Evolutionary conservation across 2,113 vertebrate genomes (phyloP).

Genomic region (Tricholaema leucomelas): DNA sequence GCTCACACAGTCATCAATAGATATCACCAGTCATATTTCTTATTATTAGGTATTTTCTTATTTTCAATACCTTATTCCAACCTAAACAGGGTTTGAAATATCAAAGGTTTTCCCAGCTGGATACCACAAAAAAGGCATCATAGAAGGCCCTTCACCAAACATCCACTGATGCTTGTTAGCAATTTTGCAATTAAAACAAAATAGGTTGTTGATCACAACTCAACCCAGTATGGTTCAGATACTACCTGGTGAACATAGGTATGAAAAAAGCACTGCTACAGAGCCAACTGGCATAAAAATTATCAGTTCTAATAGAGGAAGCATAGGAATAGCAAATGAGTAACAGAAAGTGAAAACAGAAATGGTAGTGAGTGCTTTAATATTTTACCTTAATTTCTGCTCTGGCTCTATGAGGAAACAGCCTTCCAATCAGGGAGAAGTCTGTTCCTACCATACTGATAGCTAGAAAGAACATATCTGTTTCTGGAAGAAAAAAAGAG

Average conservation of each 20-base stretch:
- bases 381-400: slow-evolving; percentile 92
- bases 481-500: slow-evolving; percentile 79
- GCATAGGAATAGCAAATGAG: not conserved
- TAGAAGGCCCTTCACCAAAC: not conserved
- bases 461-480: slow-evolving; percentile 98
- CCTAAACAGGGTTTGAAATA: not conserved
- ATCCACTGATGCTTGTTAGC: not conserved
- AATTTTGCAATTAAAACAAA: not conserved
- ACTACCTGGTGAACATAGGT: too few species aligned
- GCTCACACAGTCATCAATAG: not conserved
- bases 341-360: not conserved
- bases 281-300: not conserved
- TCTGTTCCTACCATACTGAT: slow-evolving; percentile 99
- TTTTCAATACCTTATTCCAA: not conserved
- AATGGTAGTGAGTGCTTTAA: not conserved
- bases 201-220: not conserved
- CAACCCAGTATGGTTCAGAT: not conserved
- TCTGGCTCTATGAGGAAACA: slow-evolving; percentile 93
- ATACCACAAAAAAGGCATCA: not conserved
- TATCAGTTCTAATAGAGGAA: not conserved
- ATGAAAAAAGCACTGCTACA: not conserved
- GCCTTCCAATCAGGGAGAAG: slow-evolving; percentile 95
- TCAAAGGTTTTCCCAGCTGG: not conserved
- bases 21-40: not conserved
- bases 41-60: not conserved